These are phyloP conservation scores for Bovichtus diacanthus DNA, from an alignment of 2,797 vertebrate genomes.

Conservation along the genomic window DNA sequence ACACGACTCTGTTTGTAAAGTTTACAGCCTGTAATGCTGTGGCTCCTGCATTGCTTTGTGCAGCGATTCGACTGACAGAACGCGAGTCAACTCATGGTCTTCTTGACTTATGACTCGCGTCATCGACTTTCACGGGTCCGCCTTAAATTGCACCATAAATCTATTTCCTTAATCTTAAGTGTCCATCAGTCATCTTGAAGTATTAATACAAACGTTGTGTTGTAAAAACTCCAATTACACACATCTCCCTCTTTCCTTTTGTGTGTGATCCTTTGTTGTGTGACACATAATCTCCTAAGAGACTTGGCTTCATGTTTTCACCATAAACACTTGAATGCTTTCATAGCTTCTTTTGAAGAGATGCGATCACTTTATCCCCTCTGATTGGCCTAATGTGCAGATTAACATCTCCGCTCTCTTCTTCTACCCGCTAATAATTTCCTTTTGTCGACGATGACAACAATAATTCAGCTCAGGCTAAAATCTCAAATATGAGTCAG, in stretches of 20 bases:
- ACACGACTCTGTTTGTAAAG: not conserved
- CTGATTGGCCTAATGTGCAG: slow-evolving; percentile 27
- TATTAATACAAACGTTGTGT: not conserved
- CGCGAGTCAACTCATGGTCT: not conserved
- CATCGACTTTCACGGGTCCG: not conserved
- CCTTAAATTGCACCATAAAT: not conserved
- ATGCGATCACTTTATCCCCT: slow-evolving; percentile 19
- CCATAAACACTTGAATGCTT: slow-evolving; percentile 26
- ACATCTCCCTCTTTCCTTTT: not conserved
- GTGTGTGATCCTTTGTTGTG: not conserved
- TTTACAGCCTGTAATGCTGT: not conserved
- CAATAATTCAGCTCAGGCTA: slow-evolving; percentile 11
- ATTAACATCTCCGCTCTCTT: not conserved
- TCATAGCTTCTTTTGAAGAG: slow-evolving; percentile 40
- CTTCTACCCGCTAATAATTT: slow-evolving; percentile 20
- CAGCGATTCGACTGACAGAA: not conserved
- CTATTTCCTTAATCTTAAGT: slow-evolving; percentile 11
- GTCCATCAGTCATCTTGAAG: not conserved
- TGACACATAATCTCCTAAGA: slow-evolving; percentile 9
- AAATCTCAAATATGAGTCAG: slow-evolving; percentile 16
- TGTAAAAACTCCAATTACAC: not conserved
- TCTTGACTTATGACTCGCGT: not conserved
- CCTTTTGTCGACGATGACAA: slow-evolving; percentile 37
- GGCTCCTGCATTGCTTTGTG: not conserved
- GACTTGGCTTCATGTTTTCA: slow-evolving; percentile 6